Evolutionary conservation across 1,140 invertebrate genomes (phyloP), one percentile per base, ranked within the genome.

Genomic region (Papilio aristodemus): DNA sequence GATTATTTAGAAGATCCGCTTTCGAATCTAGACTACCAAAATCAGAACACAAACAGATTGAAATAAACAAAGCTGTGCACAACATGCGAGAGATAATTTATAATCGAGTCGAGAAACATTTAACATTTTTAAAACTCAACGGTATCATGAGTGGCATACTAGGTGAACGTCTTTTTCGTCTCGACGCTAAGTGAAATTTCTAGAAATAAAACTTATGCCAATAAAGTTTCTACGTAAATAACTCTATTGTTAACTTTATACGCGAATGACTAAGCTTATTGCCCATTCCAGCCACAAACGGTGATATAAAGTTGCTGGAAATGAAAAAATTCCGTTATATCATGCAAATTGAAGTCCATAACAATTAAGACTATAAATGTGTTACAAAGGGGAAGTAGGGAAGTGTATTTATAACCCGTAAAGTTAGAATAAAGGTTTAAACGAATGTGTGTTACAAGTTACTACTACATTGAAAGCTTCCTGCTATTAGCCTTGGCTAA

Each of bases 181-280:
- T 22, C 46, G 46, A 14, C 19, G 17, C 19, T 50, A 50, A 50
- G 46, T 50, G 46, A 50, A 50, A 22, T 50, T 22, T 19, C 17
- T 50, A 22, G 17, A 50, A 50, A 50, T 50, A 50, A 50, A 50
- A 50, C 46, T 50, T 22, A 17, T 19, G 6, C 46, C 36, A 14
- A 60, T 60, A n/a, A 60, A 37, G 32, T 38, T 60, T 60, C n/a
- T 36, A 37, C 58, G 58, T 60, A 36, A 60, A 60, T 13, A 60
- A 60, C n/a, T 60, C 32, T 36, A 60, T 60, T 60, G 58, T 60
- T 60, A 60, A 19, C 7, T 60, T 60, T 59, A 59, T 59, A 17
- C n/a, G 32, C 27, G 36, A 60, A 37, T 36, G 58, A 60, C 58
- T 38, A 32, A 60, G n/a, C 58, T 37, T 60, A 37, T 38, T 38